Percentiles rank a stretch among this genome's conserved stretches.
Evolutionary conservation across 2,113 vertebrate species (phyloP).

Genomic region (Hippocampus abdominalis): DNA sequence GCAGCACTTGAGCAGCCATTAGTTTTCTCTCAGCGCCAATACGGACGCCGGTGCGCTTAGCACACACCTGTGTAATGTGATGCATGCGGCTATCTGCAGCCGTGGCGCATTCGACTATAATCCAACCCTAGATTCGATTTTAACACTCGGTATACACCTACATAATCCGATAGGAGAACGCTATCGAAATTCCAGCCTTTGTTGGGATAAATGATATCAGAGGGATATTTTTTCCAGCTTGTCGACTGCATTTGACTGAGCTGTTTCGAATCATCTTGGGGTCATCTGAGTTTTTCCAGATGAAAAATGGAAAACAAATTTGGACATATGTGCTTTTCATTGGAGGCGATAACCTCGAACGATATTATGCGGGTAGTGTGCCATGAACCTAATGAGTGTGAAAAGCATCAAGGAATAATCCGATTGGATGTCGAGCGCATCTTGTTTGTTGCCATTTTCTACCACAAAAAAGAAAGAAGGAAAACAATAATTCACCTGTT

Average conservation of each 20-base stretch:
- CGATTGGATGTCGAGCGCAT: too few species aligned
- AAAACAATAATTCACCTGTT: too few species aligned
- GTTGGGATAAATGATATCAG: neutral
- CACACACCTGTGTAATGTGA: constrained; percentile 36
- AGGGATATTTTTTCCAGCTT: neutral
- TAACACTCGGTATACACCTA: neutral
- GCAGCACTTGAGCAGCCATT: constrained; percentile 64
- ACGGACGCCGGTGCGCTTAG: constrained; percentile 46
- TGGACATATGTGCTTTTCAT: too few species aligned
- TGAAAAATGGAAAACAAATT: too few species aligned
- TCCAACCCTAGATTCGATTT: neutral
- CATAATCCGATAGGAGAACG: neutral
- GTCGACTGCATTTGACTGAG: neutral
- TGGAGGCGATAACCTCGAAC: too few species aligned
- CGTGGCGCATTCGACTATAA: constrained; percentile 23
- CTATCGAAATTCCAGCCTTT: neutral
- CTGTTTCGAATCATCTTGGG: neutral
- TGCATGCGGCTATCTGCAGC: constrained; percentile 21
- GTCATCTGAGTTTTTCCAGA: neutral
- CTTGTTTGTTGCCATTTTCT: too few species aligned
- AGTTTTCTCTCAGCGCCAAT: constrained; percentile 59
- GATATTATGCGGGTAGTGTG: too few species aligned
- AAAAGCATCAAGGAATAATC: too few species aligned
- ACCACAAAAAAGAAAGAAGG: too few species aligned
- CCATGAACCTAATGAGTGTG: too few species aligned